Percentiles rank a stretch among this genome's conserved stretches.
These are phyloP conservation scores for Proisotoma minuta DNA, from an alignment of 2,888 invertebrate genomes.

Conservation along the genomic window DNA sequence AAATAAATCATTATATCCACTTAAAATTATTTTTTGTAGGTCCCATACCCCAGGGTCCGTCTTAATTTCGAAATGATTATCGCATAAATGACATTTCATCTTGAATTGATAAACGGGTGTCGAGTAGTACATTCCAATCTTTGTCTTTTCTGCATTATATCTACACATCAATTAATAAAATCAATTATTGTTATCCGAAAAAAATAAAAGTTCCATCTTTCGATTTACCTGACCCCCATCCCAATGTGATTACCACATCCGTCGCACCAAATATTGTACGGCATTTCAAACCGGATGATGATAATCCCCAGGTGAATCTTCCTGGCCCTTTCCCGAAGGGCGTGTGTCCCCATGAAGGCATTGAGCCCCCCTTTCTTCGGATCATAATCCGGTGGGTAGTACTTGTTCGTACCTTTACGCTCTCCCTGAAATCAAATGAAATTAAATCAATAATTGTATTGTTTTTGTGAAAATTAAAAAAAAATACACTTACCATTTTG, in stretches of 20 bases:
- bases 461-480: too few species aligned
- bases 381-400: slow-evolving; percentile 98
- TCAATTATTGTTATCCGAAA: background rate
- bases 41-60: slow-evolving; percentile 87
- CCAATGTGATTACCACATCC: slow-evolving; percentile 98
- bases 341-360: slow-evolving; percentile 87
- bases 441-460: too few species aligned
- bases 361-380: slow-evolving; percentile 91
- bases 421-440: slow-evolving; percentile 70
- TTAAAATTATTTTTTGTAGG: background rate
- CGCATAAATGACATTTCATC: slow-evolving; percentile 98
- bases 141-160: slow-evolving; percentile 89
- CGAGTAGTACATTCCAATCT: slow-evolving; percentile 95
- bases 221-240: slow-evolving; percentile 78
- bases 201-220: slow-evolving; percentile 2
- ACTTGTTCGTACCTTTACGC: slow-evolving; percentile 93
- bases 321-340: slow-evolving; percentile 88
- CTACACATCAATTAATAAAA: slow-evolving; percentile 52
- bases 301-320: slow-evolving; percentile 93
- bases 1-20: slow-evolving; percentile 2
- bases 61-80: slow-evolving; percentile 95
- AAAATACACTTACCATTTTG: too few species aligned
- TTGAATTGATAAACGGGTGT: slow-evolving; percentile 97
- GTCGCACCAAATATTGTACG: slow-evolving; percentile 99
- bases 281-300: slow-evolving; percentile 98